phyloP scores from a whole-genome alignment of 2,888 invertebrate genomes.

The Macaria notata region DNA sequence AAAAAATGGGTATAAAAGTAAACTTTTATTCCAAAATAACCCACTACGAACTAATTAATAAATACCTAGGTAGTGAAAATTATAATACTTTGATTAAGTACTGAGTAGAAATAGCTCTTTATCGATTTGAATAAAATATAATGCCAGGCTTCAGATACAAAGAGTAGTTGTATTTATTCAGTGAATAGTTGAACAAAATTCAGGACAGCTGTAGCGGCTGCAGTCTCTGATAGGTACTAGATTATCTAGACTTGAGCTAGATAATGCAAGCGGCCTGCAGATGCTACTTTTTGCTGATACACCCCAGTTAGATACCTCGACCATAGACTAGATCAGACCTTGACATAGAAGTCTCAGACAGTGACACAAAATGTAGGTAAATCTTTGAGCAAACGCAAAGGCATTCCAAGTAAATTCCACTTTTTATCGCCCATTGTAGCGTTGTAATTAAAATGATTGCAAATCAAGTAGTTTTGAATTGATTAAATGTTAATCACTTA shows the following conservation, averaged over 20 bases:
- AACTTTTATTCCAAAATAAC: too few relatives aligned
- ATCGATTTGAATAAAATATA: background rate
- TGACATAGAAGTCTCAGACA: conserved; percentile 2
- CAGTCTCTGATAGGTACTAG: background rate
- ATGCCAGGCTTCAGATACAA: background rate
- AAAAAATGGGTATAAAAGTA: too few relatives aligned
- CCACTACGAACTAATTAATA: too few relatives aligned
- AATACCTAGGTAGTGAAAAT: too few relatives aligned
- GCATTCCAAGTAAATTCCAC: background rate
- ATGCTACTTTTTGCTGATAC: conserved; percentile 3
- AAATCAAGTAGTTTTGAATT: too few relatives aligned
- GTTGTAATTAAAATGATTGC: too few relatives aligned
- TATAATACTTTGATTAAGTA: too few relatives aligned
- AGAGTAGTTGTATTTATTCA: background rate
- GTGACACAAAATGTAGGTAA: background rate
- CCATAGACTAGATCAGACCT: conserved; percentile 3
- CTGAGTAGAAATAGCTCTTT: too few relatives aligned
- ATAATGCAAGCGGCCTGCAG: conserved; percentile 3
- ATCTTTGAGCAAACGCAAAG: background rate
- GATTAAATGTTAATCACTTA: too few relatives aligned
- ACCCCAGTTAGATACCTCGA: conserved; percentile 4
- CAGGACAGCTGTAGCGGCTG: background rate
- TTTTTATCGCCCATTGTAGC: background rate
- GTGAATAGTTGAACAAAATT: background rate
- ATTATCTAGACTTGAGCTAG: conserved; percentile 1